Evolutionary conservation across 2,113 vertebrate species (phyloP).

Genomic region (Ia io): DNA sequence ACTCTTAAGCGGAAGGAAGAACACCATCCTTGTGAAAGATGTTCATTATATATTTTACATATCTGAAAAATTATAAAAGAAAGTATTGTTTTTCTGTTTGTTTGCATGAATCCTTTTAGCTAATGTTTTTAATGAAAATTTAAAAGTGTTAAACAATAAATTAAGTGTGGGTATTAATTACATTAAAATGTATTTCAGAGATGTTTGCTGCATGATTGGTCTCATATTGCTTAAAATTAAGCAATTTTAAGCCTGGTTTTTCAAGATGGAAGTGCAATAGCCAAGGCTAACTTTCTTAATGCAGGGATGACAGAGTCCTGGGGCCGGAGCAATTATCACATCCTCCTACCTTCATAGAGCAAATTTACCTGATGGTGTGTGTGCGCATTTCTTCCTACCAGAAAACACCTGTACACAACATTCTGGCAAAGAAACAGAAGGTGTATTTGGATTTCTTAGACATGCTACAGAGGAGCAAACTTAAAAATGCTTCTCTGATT

Average conservation of each 20-base stretch:
- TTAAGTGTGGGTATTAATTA: not conserved
- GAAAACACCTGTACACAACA: not conserved
- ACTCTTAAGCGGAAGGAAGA: not conserved
- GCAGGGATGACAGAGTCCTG: not conserved
- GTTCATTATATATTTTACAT: not conserved
- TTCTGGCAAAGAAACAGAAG: not conserved
- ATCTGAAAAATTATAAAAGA: not conserved
- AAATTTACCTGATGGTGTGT: not conserved
- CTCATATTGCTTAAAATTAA: not conserved
- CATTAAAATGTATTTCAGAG: not conserved
- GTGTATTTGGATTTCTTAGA: not conserved
- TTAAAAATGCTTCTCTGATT: not conserved
- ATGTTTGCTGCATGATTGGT: not conserved
- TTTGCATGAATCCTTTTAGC: not conserved
- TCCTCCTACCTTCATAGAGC: not conserved
- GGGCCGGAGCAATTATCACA: not conserved
- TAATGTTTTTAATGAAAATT: not conserved
- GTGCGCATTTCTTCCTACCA: not conserved
- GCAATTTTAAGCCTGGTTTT: not conserved
- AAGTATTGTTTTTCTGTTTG: not conserved
- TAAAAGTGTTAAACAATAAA: not conserved
- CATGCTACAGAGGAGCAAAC: fast-evolving
- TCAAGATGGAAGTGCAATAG: not conserved
- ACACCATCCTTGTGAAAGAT: not conserved
- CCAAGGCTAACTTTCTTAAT: not conserved